phyloP scores from a whole-genome alignment of 2,113 vertebrate species.

The Ctenomys sociabilis region DNA sequence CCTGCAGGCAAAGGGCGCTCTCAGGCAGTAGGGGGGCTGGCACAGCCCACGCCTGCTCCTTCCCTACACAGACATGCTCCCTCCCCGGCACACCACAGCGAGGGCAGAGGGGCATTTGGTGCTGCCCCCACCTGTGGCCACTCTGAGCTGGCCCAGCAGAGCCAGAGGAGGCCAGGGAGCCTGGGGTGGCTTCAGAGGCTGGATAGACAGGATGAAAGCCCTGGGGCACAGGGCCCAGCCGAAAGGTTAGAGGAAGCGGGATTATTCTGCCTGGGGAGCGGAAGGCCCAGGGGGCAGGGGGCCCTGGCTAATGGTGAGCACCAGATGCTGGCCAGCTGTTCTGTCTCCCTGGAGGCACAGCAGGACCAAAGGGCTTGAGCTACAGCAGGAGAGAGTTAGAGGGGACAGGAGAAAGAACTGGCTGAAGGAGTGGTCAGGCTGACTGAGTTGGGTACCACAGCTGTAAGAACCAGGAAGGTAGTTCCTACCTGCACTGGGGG shows the following conservation, averaged over 20 bases:
- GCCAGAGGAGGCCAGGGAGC: slow-evolving; percentile 67
- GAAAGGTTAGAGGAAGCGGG: slow-evolving; percentile 82
- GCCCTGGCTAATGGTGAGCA: slow-evolving; percentile 74
- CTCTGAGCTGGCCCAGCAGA: slow-evolving; percentile 53
- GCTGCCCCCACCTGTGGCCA: slow-evolving; percentile 14
- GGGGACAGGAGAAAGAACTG: slow-evolving; percentile 70
- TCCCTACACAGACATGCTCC: rapidly evolving
- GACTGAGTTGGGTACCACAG: background rate
- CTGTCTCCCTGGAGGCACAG: slow-evolving; percentile 72
- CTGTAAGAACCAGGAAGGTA: background rate
- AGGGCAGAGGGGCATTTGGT: slow-evolving; percentile 45
- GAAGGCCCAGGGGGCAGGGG: slow-evolving; percentile 79
- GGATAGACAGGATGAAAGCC: slow-evolving; percentile 72
- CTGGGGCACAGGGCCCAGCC: slow-evolving; percentile 45
- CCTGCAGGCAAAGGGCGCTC: background rate
- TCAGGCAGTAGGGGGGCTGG: background rate
- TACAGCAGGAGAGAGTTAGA: slow-evolving; percentile 65
- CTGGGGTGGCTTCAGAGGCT: slow-evolving; percentile 65
- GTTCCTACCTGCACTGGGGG: background rate
- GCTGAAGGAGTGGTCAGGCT: background rate
- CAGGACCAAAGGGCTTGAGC: slow-evolving; percentile 42
- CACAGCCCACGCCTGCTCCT: background rate
- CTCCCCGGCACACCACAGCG: background rate
- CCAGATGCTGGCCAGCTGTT: slow-evolving; percentile 83
- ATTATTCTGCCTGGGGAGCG: slow-evolving; percentile 77